These are phyloP conservation scores for Nematopogon swammerdamellus DNA, from an alignment of 2,888 invertebrate species.

Conservation along the genomic window DNA sequence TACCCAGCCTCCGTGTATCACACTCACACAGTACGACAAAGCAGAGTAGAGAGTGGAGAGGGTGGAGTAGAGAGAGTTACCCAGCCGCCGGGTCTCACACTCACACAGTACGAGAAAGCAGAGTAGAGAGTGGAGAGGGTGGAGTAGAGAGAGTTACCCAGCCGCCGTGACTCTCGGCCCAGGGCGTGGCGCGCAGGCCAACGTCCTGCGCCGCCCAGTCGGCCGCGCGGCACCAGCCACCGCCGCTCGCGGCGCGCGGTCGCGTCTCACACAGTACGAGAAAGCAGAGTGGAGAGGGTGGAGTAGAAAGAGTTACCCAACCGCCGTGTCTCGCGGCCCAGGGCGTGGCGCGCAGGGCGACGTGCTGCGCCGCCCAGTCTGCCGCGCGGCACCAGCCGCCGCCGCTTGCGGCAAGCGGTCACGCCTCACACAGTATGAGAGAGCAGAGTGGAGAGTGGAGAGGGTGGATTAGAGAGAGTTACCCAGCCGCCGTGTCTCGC, in stretches of 20 bases:
- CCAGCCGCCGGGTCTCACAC: too few species aligned
- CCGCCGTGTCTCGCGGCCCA: conserved; percentile 58
- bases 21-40: conserved; percentile 13
- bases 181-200: conserved; percentile 50
- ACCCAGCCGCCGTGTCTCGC: conserved; percentile 59
- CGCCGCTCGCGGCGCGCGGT: conserved; percentile 38
- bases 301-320: too few species aligned
- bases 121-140: too few species aligned
- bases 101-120: too few species aligned
- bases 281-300: conserved; percentile 50
- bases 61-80: conserved; percentile 18
- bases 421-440: conserved; percentile 28
- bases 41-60: background rate
- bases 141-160: conserved; percentile 48
- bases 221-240: conserved; percentile 52
- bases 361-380: conserved; percentile 54
- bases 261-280: conserved; percentile 56
- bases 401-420: conserved; percentile 40
- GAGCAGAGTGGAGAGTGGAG: background rate
- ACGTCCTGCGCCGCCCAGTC: conserved; percentile 57
- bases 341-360: conserved; percentile 50
- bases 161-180: conserved; percentile 56
- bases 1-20: too few species aligned
- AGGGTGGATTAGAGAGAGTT: background rate
- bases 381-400: conserved; percentile 54